phyloP scores from a whole-genome alignment of 2,113 vertebrate species.

The Zapus hudsonius region DNA sequence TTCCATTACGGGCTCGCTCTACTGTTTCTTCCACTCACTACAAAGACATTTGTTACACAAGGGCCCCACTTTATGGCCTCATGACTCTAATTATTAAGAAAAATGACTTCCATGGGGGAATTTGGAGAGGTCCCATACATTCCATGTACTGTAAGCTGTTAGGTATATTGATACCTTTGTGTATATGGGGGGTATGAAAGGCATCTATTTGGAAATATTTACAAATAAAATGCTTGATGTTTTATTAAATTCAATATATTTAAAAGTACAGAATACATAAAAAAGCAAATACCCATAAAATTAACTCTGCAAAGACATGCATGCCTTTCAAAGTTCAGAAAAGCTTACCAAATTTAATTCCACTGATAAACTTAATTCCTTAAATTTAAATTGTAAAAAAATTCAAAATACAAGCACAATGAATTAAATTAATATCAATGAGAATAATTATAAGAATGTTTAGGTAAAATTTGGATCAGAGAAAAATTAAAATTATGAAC shows the following conservation, averaged over 20 bases:
- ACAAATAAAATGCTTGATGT: background rate
- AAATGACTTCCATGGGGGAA: background rate
- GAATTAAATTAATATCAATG: background rate
- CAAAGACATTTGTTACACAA: no score
- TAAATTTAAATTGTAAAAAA: no score
- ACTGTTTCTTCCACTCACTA: background rate
- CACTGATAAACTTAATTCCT: no score
- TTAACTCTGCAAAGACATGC: background rate
- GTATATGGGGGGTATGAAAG: background rate
- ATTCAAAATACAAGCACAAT: background rate
- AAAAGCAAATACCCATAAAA: background rate
- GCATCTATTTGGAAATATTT: background rate
- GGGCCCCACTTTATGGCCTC: background rate
- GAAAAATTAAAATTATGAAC: background rate
- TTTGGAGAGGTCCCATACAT: background rate
- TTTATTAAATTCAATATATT: background rate
- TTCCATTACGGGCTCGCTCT: no score
- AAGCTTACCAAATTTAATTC: background rate
- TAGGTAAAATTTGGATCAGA: background rate
- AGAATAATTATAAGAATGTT: background rate
- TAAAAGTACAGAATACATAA: background rate
- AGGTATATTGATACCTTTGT: background rate
- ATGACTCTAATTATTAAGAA: background rate
- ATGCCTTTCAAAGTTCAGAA: background rate
- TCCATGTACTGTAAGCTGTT: background rate